Conservation (phyloP, 2,113 vertebrate species). For the Theristicus caerulescens region DNA sequence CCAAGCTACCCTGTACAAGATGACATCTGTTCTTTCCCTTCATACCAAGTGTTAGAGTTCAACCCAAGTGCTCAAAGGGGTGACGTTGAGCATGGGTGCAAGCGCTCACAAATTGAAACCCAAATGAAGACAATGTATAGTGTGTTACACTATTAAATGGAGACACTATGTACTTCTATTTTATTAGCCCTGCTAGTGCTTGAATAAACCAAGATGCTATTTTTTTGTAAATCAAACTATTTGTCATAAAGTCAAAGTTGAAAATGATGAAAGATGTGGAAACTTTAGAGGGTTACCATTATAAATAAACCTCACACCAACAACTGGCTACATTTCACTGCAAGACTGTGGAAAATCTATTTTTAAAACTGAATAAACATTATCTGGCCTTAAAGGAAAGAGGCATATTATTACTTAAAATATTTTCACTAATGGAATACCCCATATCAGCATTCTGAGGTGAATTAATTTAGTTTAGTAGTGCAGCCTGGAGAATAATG, state of each 20-base stretch:
- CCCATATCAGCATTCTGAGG: not conserved
- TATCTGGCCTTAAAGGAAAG: not conserved
- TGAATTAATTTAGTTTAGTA: not conserved
- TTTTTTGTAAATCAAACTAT: not conserved
- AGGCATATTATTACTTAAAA: constrained; percentile 9
- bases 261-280: not conserved
- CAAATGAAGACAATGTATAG: not conserved
- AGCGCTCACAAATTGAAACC: not conserved
- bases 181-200: not conserved
- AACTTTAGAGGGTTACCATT: not conserved
- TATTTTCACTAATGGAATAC: not conserved
- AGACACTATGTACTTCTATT: not conserved
- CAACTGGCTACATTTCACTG: not conserved
- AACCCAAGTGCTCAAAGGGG: not conserved
- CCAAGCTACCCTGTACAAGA: rapidly evolving
- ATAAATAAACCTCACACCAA: not conserved
- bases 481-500: not conserved
- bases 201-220: not conserved
- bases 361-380: not conserved
- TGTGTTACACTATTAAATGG: not conserved
- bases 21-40: not conserved
- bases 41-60: not conserved
- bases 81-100: not conserved
- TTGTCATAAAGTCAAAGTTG: not conserved
- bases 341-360: not conserved